Evolutionary conservation across 2,113 vertebrate genomes (phyloP), one percentile per base, ranked within the genome.

Genomic region (Microcebus jonahi): DNA sequence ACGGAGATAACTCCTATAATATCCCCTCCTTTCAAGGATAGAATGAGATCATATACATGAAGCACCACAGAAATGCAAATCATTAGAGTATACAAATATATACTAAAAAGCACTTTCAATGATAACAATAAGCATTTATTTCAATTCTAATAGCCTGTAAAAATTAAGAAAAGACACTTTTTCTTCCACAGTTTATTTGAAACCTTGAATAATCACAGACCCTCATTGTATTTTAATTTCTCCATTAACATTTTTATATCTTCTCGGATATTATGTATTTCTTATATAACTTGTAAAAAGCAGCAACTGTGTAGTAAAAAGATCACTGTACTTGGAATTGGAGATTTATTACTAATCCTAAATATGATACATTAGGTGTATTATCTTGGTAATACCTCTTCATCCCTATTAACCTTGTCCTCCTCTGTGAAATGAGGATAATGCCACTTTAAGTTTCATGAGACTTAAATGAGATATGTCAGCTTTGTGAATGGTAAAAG

Each of bases 171-270:
- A 7, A 80, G 8, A 34, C 11, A 3, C 1, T 65, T 57, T 61
- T 88, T 82, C 23, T 80, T 34, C 12, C 18, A 39, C n/a, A 55
- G 50, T 82, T 93, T 87, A 87, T 77, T 76, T 77, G 11, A 82
- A 97, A 96, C 3, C 3, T n/a, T 79, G n/a, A 96, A 57, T 79
- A 61, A 68, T 59, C 23, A 94, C 29, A 90, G 23, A 87, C 73
- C 21, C 8, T 84, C 21, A 53, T 0, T 90, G 5, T 77, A 83
- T 81, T 79, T 79, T 65, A 91, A 71, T 80, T 92, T 90, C 10
- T 76, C 53, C 81, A 63, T 36, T 68, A 77, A 55, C 0, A 53
- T 4, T 27, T 20, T 85, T 71, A n/a, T 50, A 50, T 71, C 20
- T 84, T 50, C 36, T 34, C 77, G 48, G 34, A 73, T 53, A 81